Evolutionary conservation across 2,113 vertebrate genomes (phyloP).

Genomic region (Stomatorhinus ivindoensis): DNA sequence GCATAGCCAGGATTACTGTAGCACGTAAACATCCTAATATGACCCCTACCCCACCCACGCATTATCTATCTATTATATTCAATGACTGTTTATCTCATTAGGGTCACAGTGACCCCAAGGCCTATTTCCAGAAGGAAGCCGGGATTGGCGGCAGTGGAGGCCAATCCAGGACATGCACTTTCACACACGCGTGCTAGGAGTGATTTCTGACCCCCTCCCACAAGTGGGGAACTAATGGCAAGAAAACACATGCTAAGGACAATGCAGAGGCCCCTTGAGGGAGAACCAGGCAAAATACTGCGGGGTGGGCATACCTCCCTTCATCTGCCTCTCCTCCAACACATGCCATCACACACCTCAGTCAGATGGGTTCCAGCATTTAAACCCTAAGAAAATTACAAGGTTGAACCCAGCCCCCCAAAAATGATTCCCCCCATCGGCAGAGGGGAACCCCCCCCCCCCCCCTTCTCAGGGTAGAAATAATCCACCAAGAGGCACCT

Average conservation of each 20-base stretch:
- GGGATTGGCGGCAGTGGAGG: neutral
- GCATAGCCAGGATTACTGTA: neutral
- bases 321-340: neutral
- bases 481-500: neutral
- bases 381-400: neutral
- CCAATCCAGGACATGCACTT: neutral
- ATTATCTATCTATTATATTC: neutral
- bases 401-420: neutral
- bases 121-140: neutral
- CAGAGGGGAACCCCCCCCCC: no score
- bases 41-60: neutral
- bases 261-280: neutral
- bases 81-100: neutral
- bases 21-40: neutral
- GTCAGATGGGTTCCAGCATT: neutral
- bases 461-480: neutral
- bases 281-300: neutral
- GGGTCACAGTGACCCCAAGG: neutral
- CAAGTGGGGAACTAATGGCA: neutral
- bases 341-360: neutral
- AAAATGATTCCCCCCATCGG: neutral
- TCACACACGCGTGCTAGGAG: neutral
- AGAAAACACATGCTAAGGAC: neutral
- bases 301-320: neutral
- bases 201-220: neutral